These are phyloP conservation scores for Hyaena hyaena DNA, from an alignment of 2,113 vertebrate species.

Conservation along the genomic window DNA sequence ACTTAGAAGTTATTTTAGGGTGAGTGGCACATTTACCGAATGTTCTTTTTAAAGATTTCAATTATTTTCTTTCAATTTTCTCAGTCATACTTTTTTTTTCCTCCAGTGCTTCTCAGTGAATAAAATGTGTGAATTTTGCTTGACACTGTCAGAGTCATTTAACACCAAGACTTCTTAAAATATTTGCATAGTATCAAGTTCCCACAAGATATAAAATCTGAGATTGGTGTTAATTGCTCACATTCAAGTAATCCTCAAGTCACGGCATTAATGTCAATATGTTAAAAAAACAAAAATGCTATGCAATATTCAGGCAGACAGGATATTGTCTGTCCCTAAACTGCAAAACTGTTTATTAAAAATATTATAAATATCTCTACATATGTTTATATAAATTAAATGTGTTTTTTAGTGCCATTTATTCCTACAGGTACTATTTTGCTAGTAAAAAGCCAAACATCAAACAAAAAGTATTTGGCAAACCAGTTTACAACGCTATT, in stretches of 20 bases:
- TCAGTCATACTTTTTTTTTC: background rate
- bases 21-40: background rate
- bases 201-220: background rate
- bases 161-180: background rate
- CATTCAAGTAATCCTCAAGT: background rate
- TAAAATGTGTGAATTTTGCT: constrained; percentile 11
- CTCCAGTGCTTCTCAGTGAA: background rate
- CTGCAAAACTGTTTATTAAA: background rate
- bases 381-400: background rate
- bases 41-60: background rate
- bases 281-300: background rate
- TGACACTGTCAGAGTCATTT: constrained; percentile 20
- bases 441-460: background rate
- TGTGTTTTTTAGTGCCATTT: background rate
- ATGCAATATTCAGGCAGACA: background rate
- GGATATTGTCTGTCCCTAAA: background rate
- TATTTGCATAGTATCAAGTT: constrained; percentile 27
- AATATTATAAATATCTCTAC: background rate
- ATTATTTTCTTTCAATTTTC: background rate
- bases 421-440: background rate
- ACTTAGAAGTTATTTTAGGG: background rate
- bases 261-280: background rate
- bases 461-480: background rate
- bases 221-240: constrained; percentile 4
- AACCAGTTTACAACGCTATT: background rate